phyloP scores from a whole-genome alignment of 2,888 invertebrate genomes.

The Criorhina ranunculi region DNA sequence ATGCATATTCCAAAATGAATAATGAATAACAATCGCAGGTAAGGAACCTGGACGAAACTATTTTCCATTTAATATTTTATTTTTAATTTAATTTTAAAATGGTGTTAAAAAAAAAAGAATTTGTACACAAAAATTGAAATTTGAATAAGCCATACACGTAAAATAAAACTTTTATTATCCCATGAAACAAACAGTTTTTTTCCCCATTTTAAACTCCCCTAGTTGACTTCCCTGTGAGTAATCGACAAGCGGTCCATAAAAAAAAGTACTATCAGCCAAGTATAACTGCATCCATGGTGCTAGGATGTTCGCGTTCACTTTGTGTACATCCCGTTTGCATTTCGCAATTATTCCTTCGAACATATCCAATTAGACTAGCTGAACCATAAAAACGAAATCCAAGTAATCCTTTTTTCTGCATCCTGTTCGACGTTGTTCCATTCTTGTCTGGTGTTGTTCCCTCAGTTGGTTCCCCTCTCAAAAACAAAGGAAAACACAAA shows the following conservation, averaged over 20 bases:
- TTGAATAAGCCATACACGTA: too few species aligned
- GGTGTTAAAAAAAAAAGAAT: too few species aligned
- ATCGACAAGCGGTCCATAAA: neutral
- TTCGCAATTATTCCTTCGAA: constrained; percentile 70
- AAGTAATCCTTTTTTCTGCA: constrained; percentile 51
- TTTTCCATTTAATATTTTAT: too few species aligned
- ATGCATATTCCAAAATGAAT: too few species aligned
- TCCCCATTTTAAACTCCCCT: neutral
- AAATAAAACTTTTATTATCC: neutral
- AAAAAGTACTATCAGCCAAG: constrained; percentile 18
- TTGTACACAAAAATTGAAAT: too few species aligned
- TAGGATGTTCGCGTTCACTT: constrained; percentile 28
- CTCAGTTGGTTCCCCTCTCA: constrained; percentile 6
- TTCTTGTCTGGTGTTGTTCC: constrained; percentile 18
- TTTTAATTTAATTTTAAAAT: too few species aligned
- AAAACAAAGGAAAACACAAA: constrained; percentile 31
- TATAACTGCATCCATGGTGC: constrained; percentile 3
- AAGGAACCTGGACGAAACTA: too few species aligned
- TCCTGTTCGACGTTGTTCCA: neutral
- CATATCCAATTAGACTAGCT: constrained; percentile 75
- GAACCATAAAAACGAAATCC: constrained; percentile 75
- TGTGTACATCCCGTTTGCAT: constrained; percentile 55
- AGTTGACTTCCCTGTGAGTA: neutral
- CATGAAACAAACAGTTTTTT: too few species aligned
- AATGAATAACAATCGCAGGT: too few species aligned